Evolutionary conservation across 1,140 invertebrate species (phyloP), one percentile per base, ranked within the genome.

Genomic region (Drosophila arawakana): DNA sequence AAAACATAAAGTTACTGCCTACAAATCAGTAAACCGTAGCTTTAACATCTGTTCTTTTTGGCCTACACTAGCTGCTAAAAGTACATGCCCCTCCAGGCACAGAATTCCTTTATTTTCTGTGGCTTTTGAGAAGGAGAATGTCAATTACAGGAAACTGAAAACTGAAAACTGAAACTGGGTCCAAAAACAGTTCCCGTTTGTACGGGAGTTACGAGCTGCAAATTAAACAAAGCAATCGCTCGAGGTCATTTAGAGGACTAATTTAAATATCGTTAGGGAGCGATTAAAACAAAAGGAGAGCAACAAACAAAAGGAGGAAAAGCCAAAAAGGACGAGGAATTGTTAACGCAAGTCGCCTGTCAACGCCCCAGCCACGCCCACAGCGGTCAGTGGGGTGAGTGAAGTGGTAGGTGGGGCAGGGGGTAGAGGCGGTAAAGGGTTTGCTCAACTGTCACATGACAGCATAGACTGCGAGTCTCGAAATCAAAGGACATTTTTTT

Each of bases 261-360:
- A 86, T 86, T 86, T 86, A 86, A 88, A 86, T 86, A 77, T 83
- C 83, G 77, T 82, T 89, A 86, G 82, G 73, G 55, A 76, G 73
- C 76, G 76, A 86, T 86, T 86, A 89, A 89, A 80, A 88, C 76
- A 88, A 83, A 30, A 89, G 70, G 67, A 66, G 66, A 50, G 70
- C 43, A 61, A 46, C 55, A 57, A 30, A 71, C 61, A 77, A 78
- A 76, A 47, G 50, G 52, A 74, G 57, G 10, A 15, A 30, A 43
- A 30, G 25, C 25, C 25, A 21, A 41, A 65, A 60, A 34, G 68
- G 50, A 46, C 10, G 25, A 30, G 25, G 25, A 30, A 30, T 30
- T 21, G 25, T 58, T 44, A 57, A 50, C 62, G 50, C 35, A 66
- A 63, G 66, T 37, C 60, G 57, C 69, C 71, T 84, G 81, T 80